Evolutionary conservation across 2,797 vertebrate genomes (phyloP), one percentile per base, ranked within the genome.

Genomic region (Netta rufina): DNA sequence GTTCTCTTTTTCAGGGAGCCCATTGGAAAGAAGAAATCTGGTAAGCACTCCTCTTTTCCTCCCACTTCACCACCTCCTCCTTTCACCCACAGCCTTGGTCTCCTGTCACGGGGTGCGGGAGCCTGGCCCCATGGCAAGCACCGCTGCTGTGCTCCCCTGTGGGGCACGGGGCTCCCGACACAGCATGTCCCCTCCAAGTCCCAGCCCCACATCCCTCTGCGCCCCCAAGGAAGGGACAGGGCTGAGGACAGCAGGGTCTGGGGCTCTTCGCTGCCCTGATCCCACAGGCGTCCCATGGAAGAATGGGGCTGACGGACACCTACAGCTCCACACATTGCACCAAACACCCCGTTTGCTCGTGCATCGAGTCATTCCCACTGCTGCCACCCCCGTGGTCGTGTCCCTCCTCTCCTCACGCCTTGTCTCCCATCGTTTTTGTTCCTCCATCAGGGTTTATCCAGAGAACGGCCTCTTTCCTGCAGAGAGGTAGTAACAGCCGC

Each of bases 21-120:
- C 54, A 97, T 98, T 64, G 98, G 98, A 87, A 99, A 99, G 97
- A 99, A 99, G 98, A 99, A 98, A 97, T 97, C 99, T 84, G 99
- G 99, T 99, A 98, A 99, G 98, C 77, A 75, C 19, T 97, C 91
- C 38, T 96, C 73, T 76, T 86, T 66, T 84, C 64, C 10, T 32
- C 16, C 62, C 8, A 8, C 92, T 84, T 11, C 41, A 39, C 69
- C 81, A 89, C 5, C 75, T 79, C 53, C 90, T 90, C 36, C 69
- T 83, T 61, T 69, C 21, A 33, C 53, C 22, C 54, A 47, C 47
- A 82, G 47, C 47, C 5, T 1, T 81, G 47, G 70, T 84, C 28
- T 83, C 36, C 70, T 81, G 12, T 14, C 27, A 53, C 14, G 3
- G 69, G 49, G 28, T 11, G 16, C 2, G 0, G 62, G 10, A 21